phyloP scores from a whole-genome alignment of 2,113 vertebrate species.

The Peromyscus polionotus region DNA sequence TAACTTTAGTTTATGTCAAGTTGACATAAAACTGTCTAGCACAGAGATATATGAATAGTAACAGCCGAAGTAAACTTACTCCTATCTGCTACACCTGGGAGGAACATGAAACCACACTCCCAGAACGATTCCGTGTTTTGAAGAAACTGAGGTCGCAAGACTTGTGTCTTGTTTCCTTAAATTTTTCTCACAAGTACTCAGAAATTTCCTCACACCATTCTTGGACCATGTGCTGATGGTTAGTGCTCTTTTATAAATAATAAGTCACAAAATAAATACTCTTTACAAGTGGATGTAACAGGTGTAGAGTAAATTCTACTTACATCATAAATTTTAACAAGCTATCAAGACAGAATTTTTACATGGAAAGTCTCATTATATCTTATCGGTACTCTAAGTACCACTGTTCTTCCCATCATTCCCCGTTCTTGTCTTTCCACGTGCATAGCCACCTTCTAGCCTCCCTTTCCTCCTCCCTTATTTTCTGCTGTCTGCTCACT shows the following conservation, averaged over 20 bases:
- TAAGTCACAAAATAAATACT: background rate
- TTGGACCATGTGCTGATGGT: background rate
- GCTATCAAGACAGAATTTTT: background rate
- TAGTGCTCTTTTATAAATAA: slow-evolving; percentile 6
- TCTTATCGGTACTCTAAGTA: background rate
- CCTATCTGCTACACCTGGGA: background rate
- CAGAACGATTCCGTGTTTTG: background rate
- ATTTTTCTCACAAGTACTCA: background rate
- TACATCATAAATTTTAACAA: slow-evolving; percentile 54
- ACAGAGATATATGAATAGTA: background rate
- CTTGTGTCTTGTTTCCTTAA: background rate
- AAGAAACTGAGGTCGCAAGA: background rate
- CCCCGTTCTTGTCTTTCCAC: background rate
- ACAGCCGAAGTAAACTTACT: background rate
- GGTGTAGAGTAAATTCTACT: background rate
- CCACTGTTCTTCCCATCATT: background rate
- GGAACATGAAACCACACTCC: background rate
- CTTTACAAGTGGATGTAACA: background rate
- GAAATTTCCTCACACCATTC: background rate
- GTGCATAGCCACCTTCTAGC: background rate
- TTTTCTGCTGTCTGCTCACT: background rate
- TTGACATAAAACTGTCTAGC: background rate
- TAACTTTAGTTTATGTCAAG: background rate
- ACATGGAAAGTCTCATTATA: background rate
- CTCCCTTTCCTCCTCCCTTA: background rate